phyloP scores from a whole-genome alignment of 2,113 vertebrate genomes.

The Montifringilla adamsi region DNA sequence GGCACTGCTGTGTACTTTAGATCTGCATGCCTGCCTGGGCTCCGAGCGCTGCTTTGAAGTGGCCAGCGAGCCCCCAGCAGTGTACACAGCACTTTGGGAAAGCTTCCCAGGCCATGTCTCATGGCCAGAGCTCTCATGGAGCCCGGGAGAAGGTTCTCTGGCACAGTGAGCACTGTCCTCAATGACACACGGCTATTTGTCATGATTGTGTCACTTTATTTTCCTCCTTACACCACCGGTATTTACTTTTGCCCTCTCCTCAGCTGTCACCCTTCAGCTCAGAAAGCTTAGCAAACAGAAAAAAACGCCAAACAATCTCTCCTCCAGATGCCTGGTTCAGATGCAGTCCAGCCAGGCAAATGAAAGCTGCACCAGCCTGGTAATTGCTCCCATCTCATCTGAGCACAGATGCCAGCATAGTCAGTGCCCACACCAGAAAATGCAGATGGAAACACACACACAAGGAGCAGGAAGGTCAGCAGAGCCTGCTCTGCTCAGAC shows the following conservation, averaged over 20 bases:
- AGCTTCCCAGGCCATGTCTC: background rate
- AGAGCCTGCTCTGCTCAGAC: background rate
- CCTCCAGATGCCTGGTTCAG: background rate
- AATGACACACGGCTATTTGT: background rate
- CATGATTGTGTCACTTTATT: background rate
- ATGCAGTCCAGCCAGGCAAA: background rate
- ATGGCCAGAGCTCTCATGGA: background rate
- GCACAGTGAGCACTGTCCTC: background rate
- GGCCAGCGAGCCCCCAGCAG: background rate
- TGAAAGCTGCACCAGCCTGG: background rate
- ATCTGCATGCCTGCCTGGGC: background rate
- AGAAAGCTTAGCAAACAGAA: background rate
- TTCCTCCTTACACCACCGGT: fast-evolving
- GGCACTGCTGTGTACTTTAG: background rate
- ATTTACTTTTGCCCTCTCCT: background rate
- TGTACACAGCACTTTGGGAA: background rate
- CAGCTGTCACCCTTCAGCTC: background rate
- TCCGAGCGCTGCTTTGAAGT: background rate
- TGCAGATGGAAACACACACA: background rate
- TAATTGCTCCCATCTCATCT: background rate
- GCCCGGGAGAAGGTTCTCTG: background rate
- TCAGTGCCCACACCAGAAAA: background rate
- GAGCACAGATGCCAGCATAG: background rate
- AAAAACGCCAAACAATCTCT: background rate
- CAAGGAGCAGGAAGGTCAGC: background rate